Evolutionary conservation across 1,140 invertebrate genomes (phyloP).

Genomic region (Colletes latitarsis): DNA sequence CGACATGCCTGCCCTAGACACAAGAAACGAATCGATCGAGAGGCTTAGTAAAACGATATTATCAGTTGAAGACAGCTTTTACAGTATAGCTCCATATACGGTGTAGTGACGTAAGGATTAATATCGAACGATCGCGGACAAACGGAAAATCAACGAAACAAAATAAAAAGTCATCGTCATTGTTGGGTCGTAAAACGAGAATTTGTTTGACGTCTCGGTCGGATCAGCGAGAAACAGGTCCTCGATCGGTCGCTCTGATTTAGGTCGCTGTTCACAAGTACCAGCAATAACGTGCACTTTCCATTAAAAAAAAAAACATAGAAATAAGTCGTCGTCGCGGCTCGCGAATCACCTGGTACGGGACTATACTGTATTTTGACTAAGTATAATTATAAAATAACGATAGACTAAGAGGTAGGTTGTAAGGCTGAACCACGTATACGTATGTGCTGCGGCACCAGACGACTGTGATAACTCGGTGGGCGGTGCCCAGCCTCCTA

Average conservation of each 20-base stretch:
- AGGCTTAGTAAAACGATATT: slow-evolving; percentile 63
- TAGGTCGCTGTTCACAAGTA: slow-evolving; percentile 38
- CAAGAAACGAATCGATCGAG: slow-evolving; percentile 20
- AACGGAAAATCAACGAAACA: background rate
- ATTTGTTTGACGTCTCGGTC: background rate
- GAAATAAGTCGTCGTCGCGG: slow-evolving; percentile 22
- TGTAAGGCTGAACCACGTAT: slow-evolving; percentile 82
- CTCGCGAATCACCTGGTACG: slow-evolving; percentile 66
- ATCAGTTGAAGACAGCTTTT: slow-evolving; percentile 73
- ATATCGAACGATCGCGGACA: slow-evolving; percentile 26
- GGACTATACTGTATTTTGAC: slow-evolving; percentile 74
- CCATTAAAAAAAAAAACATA: slow-evolving; percentile 1
- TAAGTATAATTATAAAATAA: slow-evolving; percentile 69
- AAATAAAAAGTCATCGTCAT: background rate
- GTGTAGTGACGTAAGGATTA: slow-evolving; percentile 37
- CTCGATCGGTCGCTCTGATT: slow-evolving; percentile 24
- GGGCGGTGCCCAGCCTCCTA: slow-evolving; percentile 82
- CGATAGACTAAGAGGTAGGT: slow-evolving; percentile 78
- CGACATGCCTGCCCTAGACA: background rate
- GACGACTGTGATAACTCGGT: slow-evolving; percentile 82
- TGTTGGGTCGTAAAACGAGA: background rate
- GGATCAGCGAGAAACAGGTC: background rate
- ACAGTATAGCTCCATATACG: slow-evolving; percentile 69
- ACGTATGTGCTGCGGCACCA: slow-evolving; percentile 82
- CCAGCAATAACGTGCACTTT: slow-evolving; percentile 54